Base-by-base conservation (phyloP, 2,888 invertebrate genomes). In the Chromoteleia sp. region DNA sequence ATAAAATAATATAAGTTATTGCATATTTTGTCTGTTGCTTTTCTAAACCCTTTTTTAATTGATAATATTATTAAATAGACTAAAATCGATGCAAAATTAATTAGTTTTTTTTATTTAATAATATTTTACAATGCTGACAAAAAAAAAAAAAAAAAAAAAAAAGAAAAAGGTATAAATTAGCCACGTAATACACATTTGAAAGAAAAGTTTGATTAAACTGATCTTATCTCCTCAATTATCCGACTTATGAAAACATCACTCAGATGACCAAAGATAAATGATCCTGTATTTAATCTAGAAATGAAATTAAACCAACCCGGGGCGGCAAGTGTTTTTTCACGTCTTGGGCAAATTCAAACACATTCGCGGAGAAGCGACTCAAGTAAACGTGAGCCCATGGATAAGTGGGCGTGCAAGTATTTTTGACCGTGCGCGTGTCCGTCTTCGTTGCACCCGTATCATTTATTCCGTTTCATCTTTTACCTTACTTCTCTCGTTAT, bases 401-500 rank as follows among this genome's bases (percentile, higher is more conserved):
- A 14, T n/a, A 54, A 52, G 50, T 68, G 41, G 10, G 10, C 33
- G 56, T 71, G 29, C 41, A 45, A 68, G 76, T 61, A 68, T 65
- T 78, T 79, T 76, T 29, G 63, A 36, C 75, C 30, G 45, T 71
- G 41, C 63, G 36, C 45, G 15, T 12, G 19, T 67, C 45, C 33
- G 19, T 81, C 75, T 58, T 67, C 19, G 70, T 77, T 30, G 36
- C 45, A 5, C 80, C 15, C 15, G 21, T 33, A 59, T 30, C 48
- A 54, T 30, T 29, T 43, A 39, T 68, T 59, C 29, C 67, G 41
- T 63, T 67, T 50, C 74, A 48, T 82, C 73, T 41, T n/a, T 86
- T 82, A 73, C 50, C 85, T 81, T 83, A 48, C 85, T 86, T 83
- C 70, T 29, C 84, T 79, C 84, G 56, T 85, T 86, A 70, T 84